These are phyloP conservation scores for Papilio dardanus DNA, from an alignment of 1,140 invertebrate species.

Conservation along the genomic window DNA sequence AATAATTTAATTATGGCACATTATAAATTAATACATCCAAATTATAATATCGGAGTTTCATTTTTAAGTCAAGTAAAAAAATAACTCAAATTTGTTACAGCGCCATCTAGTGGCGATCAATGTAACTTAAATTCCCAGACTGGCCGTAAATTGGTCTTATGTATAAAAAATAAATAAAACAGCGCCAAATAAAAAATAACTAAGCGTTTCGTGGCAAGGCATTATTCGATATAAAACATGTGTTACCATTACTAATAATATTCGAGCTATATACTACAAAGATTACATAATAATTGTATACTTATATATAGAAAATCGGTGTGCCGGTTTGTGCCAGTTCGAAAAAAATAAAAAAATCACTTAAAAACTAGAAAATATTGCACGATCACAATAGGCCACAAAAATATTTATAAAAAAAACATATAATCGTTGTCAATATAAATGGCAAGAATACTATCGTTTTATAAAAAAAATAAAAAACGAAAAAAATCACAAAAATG, in stretches of 20 bases:
- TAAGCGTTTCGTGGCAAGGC: neutral
- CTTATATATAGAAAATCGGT: conserved; percentile 20
- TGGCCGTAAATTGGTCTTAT: neutral
- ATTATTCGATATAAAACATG: conserved; percentile 5
- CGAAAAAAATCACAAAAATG: conserved; percentile 21
- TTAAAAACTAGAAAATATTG: conserved; percentile 31
- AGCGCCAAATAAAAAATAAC: conserved; percentile 26
- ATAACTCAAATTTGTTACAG: neutral
- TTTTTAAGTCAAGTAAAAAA: neutral
- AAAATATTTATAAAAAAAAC: conserved; percentile 7
- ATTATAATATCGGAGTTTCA: neutral
- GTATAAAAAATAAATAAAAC: neutral
- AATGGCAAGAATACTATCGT: conserved; percentile 22
- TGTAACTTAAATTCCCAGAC: neutral
- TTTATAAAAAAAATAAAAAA: conserved; percentile 9
- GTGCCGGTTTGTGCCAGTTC: conserved; percentile 22
- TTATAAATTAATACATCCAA: neutral
- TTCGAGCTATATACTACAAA: conserved; percentile 24
- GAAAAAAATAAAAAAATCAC: conserved; percentile 11
- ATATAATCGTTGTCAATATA: conserved; percentile 16
- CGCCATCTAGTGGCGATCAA: neutral
- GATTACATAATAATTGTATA: conserved; percentile 30
- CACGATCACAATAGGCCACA: conserved; percentile 32
- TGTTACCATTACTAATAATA: neutral
- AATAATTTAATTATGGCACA: neutral